These are phyloP conservation scores for Stegophylla sp. DNA, from an alignment of 2,888 invertebrate genomes.

Conservation along the genomic window DNA sequence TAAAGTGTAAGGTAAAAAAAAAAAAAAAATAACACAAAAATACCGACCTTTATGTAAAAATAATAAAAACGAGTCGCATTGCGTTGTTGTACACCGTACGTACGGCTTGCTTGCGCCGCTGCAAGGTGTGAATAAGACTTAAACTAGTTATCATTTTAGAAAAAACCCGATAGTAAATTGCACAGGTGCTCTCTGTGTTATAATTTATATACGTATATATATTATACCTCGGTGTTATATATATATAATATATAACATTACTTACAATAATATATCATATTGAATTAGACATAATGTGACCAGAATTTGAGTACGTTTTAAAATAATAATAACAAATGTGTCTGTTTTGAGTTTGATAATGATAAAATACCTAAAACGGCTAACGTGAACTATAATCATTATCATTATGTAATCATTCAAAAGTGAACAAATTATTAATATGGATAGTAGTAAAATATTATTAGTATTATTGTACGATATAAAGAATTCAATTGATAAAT, in stretches of 20 bases:
- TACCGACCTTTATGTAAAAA: constrained; percentile 16
- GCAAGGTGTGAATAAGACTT: constrained; percentile 47
- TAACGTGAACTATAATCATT: no score
- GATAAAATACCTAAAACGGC: not conserved
- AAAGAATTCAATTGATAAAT: no score
- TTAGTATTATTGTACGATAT: no score
- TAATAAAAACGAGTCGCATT: constrained; percentile 27
- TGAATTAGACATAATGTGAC: not conserved
- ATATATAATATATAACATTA: not conserved
- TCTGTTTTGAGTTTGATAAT: not conserved
- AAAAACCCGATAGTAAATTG: not conserved
- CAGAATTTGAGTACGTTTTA: not conserved
- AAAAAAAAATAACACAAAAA: constrained; percentile 1
- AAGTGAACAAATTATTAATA: no score
- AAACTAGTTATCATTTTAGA: constrained; percentile 35
- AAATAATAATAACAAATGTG: not conserved
- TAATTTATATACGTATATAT: not conserved
- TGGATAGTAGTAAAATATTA: no score
- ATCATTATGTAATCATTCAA: no score
- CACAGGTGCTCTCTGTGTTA: not conserved
- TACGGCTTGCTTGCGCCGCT: not conserved
- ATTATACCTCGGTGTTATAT: no score
- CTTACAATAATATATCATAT: not conserved
- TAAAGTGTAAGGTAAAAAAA: not conserved
- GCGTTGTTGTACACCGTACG: not conserved